These are phyloP conservation scores for Chamaea fasciata DNA, from an alignment of 2,113 vertebrate species.

Conservation along the genomic window DNA sequence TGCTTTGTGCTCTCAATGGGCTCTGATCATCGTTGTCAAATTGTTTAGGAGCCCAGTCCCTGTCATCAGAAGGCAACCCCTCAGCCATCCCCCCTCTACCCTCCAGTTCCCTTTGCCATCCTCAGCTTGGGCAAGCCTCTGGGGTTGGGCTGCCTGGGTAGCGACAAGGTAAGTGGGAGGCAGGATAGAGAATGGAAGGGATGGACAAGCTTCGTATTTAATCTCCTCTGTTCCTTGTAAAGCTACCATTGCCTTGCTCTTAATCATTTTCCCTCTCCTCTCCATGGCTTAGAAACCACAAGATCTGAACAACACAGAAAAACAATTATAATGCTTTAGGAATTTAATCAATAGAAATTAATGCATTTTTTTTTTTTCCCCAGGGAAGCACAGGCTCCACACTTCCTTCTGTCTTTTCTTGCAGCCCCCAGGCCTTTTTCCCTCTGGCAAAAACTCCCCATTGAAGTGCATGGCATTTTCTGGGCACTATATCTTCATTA, in stretches of 20 bases:
- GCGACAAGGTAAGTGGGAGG: not conserved
- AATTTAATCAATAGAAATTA: constrained; percentile 36
- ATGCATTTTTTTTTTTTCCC: not conserved
- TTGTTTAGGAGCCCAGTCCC: not conserved
- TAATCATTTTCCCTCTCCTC: not conserved
- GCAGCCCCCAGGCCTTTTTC: constrained; percentile 28
- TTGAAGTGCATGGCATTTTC: constrained; percentile 59
- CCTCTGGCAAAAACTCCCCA: constrained; percentile 18
- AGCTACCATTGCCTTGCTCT: not conserved
- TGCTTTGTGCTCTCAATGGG: not conserved
- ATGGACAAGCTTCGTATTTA: not conserved
- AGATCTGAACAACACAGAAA: not conserved
- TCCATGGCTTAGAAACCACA: not conserved
- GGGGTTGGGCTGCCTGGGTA: not conserved
- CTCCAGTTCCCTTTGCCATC: not conserved
- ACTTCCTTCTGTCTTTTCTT: constrained; percentile 39
- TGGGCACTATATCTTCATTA: constrained; percentile 52
- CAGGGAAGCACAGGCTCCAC: not conserved
- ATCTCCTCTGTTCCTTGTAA: not conserved
- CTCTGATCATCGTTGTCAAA: not conserved
- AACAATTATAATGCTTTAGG: not conserved
- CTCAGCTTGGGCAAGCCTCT: not conserved
- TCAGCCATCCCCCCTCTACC: not conserved
- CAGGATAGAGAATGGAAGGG: not conserved
- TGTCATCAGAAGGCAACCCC: not conserved